A percentile compares a stretch with the other conserved stretches of the same genome.
phyloP scores from a whole-genome alignment of 2,888 invertebrate species.

The Lamellibrachia columna region DNA sequence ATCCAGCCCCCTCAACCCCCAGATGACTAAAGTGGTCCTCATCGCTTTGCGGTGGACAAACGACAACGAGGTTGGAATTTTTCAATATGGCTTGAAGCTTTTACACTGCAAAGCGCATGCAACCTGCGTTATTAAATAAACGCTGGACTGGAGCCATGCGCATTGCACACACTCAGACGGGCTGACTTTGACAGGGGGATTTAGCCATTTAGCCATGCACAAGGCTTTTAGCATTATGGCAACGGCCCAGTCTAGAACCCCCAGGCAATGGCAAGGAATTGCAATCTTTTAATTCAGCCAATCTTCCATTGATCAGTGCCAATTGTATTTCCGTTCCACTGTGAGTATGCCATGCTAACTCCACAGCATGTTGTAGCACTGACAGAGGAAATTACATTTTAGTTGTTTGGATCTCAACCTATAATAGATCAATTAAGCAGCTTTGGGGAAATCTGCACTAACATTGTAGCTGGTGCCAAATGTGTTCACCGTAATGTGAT shows the following conservation, averaged over 20 bases:
- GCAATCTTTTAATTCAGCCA: neutral
- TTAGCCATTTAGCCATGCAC: neutral
- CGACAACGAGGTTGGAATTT: neutral
- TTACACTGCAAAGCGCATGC: neutral
- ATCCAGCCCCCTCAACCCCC: no score
- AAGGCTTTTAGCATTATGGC: neutral
- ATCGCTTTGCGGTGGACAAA: no score
- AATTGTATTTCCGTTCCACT: neutral
- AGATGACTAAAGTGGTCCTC: no score
- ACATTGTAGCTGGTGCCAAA: neutral
- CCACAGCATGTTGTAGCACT: neutral
- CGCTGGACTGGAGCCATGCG: neutral
- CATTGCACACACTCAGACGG: neutral
- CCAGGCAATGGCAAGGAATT: neutral
- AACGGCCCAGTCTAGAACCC: neutral
- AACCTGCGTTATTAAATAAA: neutral
- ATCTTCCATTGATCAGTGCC: neutral
- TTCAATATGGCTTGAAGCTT: neutral
- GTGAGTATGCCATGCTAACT: neutral
- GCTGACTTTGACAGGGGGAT: neutral
- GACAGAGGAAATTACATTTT: neutral
- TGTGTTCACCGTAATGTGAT: neutral
- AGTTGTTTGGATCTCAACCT: neutral
- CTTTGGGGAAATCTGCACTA: neutral
- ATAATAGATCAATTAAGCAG: neutral